A percentile compares a stretch with the other conserved stretches of the same genome.
These are phyloP conservation scores for Gambusia holbrooki DNA, from an alignment of 2,113 vertebrate genomes.

Conservation along the genomic window DNA sequence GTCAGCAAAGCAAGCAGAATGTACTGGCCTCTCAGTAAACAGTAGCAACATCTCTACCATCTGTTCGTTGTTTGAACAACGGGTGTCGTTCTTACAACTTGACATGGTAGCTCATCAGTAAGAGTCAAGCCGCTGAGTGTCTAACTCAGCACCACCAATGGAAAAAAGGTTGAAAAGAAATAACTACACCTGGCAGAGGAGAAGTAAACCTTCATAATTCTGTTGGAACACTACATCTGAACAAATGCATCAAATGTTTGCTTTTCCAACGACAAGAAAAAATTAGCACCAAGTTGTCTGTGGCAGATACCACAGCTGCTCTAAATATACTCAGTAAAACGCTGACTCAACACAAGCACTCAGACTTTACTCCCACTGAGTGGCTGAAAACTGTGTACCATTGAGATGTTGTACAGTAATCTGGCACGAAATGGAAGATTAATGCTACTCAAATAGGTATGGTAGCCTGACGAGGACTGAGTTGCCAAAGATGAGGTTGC, in stretches of 20 bases:
- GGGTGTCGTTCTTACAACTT: constrained; percentile 32
- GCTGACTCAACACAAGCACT: constrained; percentile 34
- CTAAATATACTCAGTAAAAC: constrained; percentile 43
- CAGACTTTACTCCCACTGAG: constrained; percentile 8
- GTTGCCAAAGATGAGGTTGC: constrained; percentile 14
- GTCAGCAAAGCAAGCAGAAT: neutral
- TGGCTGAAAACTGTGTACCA: constrained; percentile 21
- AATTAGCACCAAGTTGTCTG: neutral
- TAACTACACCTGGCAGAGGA: neutral
- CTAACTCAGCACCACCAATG: neutral
- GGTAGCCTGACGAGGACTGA: constrained; percentile 17
- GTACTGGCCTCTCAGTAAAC: constrained; percentile 59
- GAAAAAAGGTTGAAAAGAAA: neutral
- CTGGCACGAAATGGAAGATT: neutral
- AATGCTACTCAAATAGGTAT: neutral
- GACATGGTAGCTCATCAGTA: constrained; percentile 29
- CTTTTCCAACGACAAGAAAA: constrained; percentile 14
- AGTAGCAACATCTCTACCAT: constrained; percentile 51
- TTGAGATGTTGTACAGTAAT: neutral
- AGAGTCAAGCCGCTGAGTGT: constrained; percentile 20
- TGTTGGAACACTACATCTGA: neutral
- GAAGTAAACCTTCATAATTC: neutral
- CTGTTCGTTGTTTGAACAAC: constrained; percentile 73
- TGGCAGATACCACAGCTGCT: constrained; percentile 16
- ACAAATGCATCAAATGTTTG: constrained; percentile 16